Evolutionary conservation across 2,113 vertebrate species (phyloP).

Genomic region (Takifugu bimaculatus): DNA sequence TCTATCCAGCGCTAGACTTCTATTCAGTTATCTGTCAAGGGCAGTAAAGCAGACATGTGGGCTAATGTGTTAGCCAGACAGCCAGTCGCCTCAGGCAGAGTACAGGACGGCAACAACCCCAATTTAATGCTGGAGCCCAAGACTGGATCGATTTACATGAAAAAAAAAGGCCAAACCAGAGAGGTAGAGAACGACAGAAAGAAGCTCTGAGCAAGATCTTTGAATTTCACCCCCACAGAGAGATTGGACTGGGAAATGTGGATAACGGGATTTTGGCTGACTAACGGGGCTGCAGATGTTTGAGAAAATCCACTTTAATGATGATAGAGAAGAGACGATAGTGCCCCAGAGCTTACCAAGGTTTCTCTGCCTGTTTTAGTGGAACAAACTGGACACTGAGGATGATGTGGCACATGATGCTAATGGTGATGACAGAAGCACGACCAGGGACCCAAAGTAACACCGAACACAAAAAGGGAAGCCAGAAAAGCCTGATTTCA

Average conservation of each 20-base stretch:
- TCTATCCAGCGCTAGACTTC: conserved; percentile 40
- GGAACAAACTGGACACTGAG: conserved; percentile 37
- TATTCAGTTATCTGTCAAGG: conserved; percentile 41
- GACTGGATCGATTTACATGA: conserved; percentile 66
- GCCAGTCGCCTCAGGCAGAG: conserved; percentile 65
- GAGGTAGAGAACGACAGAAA: conserved; percentile 41
- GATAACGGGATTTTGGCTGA: conserved; percentile 58
- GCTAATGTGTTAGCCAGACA: conserved; percentile 72
- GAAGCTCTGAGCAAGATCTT: conserved; percentile 51
- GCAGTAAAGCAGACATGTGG: conserved; percentile 43
- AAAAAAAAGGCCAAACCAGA: conserved; percentile 27
- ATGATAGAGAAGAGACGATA: conserved; percentile 56
- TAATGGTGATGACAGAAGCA: conserved; percentile 45
- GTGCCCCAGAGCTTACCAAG: conserved; percentile 55
- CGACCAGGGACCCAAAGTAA: conserved; percentile 33
- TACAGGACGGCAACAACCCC: conserved; percentile 48
- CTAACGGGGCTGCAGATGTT: conserved; percentile 38
- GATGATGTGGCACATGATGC: conserved; percentile 46
- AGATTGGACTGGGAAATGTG: conserved; percentile 41
- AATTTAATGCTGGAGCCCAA: conserved; percentile 63
- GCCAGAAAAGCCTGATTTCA: conserved; percentile 13
- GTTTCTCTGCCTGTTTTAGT: conserved; percentile 41
- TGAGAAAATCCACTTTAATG: conserved; percentile 61
- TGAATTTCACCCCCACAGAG: conserved; percentile 47
- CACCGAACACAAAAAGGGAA: conserved; percentile 3